Conservation (phyloP, 2,113 vertebrate genomes). For the Hoplias malabaricus region DNA sequence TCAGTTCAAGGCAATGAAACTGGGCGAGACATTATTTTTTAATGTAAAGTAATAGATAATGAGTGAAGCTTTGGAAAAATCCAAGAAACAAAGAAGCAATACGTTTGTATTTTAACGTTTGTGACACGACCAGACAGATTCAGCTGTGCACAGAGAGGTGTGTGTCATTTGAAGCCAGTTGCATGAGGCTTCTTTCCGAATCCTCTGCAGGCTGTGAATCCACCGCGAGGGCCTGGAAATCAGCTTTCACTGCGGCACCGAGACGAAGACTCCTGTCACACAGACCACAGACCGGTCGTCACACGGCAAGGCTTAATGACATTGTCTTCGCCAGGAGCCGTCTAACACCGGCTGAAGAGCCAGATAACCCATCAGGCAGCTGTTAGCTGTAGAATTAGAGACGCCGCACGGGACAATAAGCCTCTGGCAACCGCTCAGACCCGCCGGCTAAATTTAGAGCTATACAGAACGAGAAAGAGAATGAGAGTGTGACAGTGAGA, state of each 20-base stretch:
- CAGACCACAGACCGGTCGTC: conserved; percentile 8
- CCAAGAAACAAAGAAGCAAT: no score
- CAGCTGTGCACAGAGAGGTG: no score
- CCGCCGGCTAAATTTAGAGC: conserved; percentile 45
- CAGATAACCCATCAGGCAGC: conserved; percentile 49
- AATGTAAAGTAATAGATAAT: no score
- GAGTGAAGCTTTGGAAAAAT: no score
- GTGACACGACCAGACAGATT: no score
- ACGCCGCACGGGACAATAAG: conserved; percentile 45
- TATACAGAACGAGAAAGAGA: not conserved
- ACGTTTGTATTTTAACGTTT: no score
- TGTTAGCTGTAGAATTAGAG: conserved; percentile 50
- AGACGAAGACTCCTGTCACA: not conserved
- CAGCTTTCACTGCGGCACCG: not conserved
- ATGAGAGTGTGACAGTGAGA: not conserved
- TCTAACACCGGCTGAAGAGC: conserved; percentile 38
- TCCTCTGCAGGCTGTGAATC: not conserved
- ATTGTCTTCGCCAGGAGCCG: conserved; percentile 42
- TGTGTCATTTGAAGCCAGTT: no score
- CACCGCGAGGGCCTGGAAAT: not conserved
- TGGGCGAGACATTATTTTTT: no score
- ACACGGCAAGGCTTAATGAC: conserved; percentile 44
- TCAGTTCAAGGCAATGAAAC: no score
- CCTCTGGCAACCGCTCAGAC: conserved; percentile 37
- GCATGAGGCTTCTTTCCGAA: not conserved